Base-by-base conservation (phyloP, 2,113 vertebrate species). In the Hyperopisus bebe region DNA sequence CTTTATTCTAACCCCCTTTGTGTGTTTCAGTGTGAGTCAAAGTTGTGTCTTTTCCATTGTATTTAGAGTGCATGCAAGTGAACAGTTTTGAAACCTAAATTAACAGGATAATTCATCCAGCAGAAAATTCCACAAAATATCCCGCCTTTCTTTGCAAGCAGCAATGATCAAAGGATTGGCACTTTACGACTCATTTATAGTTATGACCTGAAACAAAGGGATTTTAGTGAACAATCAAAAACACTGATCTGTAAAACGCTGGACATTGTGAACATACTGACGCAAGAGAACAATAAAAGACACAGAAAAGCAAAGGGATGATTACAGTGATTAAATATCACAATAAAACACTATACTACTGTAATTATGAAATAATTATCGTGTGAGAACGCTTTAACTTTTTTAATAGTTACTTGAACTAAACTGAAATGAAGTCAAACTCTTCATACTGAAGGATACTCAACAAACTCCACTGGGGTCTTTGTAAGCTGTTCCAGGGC, bases 391-490 rank as follows among this genome's bases (percentile, higher is more conserved):
- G 3, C 9, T 44, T 21, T 21, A 8, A 6, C 19, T 84, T 47
- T 11, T 84, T 21, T n/a, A 47, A 47, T 46, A 84, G 44, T 9
- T 46, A 8, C 44, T 44, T 44, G 7, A 84, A 47, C 3, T 47
- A 44, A 46, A 44, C 1, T 42, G 80, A 42, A 35, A 35, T 44
- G 15, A 83, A 24, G 80, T 47, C 21, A 82, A 15, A 82, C 13
- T 84, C 21, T 87, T 53, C 31, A 5, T 10, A n/a, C 91, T 86
- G 90, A 98, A 98, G 97, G 98, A 99, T 99, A 97, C 98, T 99
- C 98, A 19, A 99, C 98, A 94, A 99, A 99, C 95, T 99, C 98
- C 95, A 99, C 98, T 0, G 98, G 98, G 91, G 98, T 97, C 94
- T 99, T 99, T 0, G 98, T 99, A 90, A 99, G 97, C 53, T 98